Evolutionary conservation across 1,140 invertebrate genomes (phyloP).

Genomic region (Archegozetes longisetosus): DNA sequence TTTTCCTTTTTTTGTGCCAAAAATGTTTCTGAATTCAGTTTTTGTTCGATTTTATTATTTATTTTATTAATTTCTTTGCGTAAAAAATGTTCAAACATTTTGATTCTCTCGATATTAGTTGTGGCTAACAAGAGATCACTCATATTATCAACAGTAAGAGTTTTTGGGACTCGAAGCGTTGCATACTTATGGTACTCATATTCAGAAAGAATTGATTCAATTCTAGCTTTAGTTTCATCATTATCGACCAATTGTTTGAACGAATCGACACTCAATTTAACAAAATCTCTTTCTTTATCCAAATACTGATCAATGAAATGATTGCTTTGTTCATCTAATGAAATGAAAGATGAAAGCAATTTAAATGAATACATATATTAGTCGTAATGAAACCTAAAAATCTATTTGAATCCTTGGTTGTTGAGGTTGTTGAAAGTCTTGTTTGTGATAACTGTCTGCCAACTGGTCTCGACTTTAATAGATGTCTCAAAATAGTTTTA

Average conservation of each 20-base stretch:
- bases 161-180: background rate
- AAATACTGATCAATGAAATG: too few relatives aligned
- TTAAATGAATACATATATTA: too few relatives aligned
- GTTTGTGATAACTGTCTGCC: too few relatives aligned
- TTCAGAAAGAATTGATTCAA: background rate
- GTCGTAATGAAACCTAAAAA: too few relatives aligned
- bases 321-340: too few relatives aligned
- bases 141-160: background rate
- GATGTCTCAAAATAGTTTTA: too few relatives aligned
- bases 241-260: constrained; percentile 28
- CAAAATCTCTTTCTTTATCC: too few relatives aligned
- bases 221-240: constrained; percentile 29
- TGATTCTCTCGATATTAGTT: background rate
- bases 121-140: background rate
- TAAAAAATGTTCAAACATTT: constrained; percentile 39
- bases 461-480: too few relatives aligned
- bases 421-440: too few relatives aligned
- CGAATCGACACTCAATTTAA: background rate
- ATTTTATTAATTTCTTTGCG: constrained; percentile 36
- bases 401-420: too few relatives aligned
- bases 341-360: too few relatives aligned
- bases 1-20: background rate
- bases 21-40: constrained; percentile 27
- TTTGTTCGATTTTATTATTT: constrained; percentile 16
- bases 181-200: constrained; percentile 9